Evolutionary conservation across 1,140 invertebrate species (phyloP).

Genomic region (Homarus americanus): DNA sequence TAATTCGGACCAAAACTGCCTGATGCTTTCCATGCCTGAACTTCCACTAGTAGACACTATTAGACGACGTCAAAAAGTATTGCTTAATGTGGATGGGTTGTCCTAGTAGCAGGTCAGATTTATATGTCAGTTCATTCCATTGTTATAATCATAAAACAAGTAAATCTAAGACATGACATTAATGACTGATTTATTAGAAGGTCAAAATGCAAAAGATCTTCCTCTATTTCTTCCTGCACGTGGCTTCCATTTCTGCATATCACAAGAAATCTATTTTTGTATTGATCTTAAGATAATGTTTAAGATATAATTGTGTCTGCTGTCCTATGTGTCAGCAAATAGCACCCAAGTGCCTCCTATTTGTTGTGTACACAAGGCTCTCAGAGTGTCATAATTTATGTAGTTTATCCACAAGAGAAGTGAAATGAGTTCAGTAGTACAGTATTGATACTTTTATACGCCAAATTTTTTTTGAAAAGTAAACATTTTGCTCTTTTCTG

Average conservation of each 20-base stretch:
- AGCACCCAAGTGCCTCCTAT: background rate
- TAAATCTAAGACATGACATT: background rate
- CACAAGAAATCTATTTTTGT: conserved; percentile 39
- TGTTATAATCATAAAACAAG: background rate
- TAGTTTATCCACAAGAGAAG: background rate
- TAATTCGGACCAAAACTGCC: conserved; percentile 39
- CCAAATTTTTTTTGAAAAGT: too few species aligned
- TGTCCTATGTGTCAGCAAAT: background rate
- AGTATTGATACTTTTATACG: too few species aligned
- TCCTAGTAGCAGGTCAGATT: background rate
- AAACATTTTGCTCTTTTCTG: too few species aligned
- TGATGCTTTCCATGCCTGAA: conserved; percentile 50
- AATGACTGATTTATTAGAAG: background rate
- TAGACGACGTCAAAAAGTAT: background rate
- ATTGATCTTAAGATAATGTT: background rate
- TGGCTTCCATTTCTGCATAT: conserved; percentile 31
- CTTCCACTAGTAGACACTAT: conserved; percentile 19
- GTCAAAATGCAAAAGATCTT: background rate
- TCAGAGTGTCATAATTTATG: background rate
- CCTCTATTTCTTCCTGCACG: background rate
- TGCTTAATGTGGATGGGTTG: background rate
- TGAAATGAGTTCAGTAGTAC: background rate
- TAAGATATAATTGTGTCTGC: background rate
- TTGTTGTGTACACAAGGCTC: background rate
- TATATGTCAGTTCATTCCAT: background rate